Base-by-base conservation (phyloP, 2,888 invertebrate genomes). In the Poecilobothrus nobilitatus region DNA sequence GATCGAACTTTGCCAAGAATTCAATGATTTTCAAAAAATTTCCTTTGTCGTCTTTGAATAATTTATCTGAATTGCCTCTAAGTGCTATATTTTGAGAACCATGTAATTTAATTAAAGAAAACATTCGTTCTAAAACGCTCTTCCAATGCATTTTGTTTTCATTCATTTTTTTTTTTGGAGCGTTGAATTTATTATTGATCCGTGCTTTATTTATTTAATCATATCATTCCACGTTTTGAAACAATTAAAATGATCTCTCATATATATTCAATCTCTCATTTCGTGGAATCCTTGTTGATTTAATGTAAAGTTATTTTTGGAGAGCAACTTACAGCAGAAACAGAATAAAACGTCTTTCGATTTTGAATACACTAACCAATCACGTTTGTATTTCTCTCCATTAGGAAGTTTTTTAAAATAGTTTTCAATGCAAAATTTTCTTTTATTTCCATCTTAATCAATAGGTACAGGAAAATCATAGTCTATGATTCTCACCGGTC, bases 331-430 rank as follows among this genome's bases (percentile, higher is more conserved):
- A 61, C 61, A 61, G n/a, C 63, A 63, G 20, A 63, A 63, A 63
- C 63, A 63, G 63, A 63, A 63, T 63, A 63, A 18, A 63, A 63
- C 63, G 63, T 63, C 63, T 63, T 63, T 63, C 63, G 63, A 63
- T 63, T 63, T 63, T 63, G 63, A 63, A 63, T 63, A 63, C 5
- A 61, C 61, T 61, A 61, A 63, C 63, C 63, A 63, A 63, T 63
- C 63, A 20, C 63, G 20, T 20, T 63, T 61, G 5, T 61, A 61
- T 61, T 61, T 44, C 44, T 61, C 61, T 12, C 61, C 61, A 61
- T 61, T 61, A 61, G 61, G 61, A 8, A 61, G 61, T 61, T 61
- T 61, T 61, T n/a, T 61, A 61, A 61, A 61, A 61, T 61, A 61
- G 61, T 61, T 61, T 61, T 61, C 12, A 12, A 61, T 61, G 61